These are phyloP conservation scores for Melanostoma mellinum DNA, from an alignment of 2,888 invertebrate genomes.

Conservation along the genomic window DNA sequence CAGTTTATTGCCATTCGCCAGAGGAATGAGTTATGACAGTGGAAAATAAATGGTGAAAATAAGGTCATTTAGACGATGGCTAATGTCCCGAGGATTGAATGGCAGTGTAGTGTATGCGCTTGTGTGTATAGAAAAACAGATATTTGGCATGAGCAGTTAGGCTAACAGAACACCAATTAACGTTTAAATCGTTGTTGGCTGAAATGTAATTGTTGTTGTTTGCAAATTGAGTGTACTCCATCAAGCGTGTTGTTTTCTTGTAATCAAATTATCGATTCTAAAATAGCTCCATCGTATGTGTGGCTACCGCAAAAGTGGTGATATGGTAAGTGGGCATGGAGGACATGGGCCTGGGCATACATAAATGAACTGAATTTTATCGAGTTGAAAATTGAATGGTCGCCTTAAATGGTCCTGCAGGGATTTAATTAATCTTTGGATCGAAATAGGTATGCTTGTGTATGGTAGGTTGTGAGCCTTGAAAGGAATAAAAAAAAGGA, in stretches of 20 bases:
- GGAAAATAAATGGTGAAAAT: constrained; percentile 22
- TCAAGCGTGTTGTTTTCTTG: constrained; percentile 13
- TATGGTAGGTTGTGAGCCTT: too few species aligned
- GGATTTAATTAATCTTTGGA: too few species aligned
- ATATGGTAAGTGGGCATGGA: too few species aligned
- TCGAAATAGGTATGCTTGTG: too few species aligned
- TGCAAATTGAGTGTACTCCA: constrained; percentile 37
- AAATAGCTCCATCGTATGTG: background rate
- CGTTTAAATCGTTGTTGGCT: constrained; percentile 43
- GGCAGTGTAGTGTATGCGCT: background rate
- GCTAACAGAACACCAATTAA: constrained; percentile 41
- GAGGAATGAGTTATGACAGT: constrained; percentile 25
- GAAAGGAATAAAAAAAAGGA: too few species aligned
- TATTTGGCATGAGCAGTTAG: constrained; percentile 26
- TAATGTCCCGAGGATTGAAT: constrained; percentile 15
- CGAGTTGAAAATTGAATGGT: too few species aligned
- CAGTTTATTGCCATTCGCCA: constrained; percentile 22
- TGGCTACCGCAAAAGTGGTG: too few species aligned
- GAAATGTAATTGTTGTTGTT: constrained; percentile 48
- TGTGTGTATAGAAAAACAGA: constrained; percentile 32
- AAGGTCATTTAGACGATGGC: constrained; percentile 25
- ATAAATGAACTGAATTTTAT: too few species aligned
- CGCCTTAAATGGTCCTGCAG: too few species aligned
- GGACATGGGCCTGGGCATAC: too few species aligned
- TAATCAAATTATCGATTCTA: constrained; percentile 31